Conservation (phyloP, 92 coral and sea anemone species). For the Phenganax subtilis region DNA sequence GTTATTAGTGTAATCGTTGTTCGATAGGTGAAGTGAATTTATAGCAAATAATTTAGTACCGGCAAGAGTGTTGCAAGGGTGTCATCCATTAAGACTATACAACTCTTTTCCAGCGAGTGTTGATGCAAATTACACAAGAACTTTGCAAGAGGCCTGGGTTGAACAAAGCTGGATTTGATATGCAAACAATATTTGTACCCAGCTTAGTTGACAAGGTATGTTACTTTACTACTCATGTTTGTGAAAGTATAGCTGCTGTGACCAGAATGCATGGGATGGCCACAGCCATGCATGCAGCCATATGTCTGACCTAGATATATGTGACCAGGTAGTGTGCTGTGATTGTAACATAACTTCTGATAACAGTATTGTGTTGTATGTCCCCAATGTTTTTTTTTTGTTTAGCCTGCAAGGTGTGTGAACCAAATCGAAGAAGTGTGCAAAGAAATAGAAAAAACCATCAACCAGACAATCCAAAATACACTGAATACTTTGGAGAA, state of each 20-base stretch:
- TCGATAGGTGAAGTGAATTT: no score
- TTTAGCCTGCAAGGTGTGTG: constrained; percentile 93
- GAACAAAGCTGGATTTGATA: constrained; percentile 99
- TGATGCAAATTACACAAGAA: constrained; percentile 99
- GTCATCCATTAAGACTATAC: not conserved
- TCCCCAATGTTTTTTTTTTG: not conserved
- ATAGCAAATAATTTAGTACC: no score
- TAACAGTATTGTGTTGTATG: not conserved
- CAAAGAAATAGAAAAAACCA: constrained; percentile 88
- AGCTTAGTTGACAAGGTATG: constrained; percentile 77
- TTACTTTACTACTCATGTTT: not conserved
- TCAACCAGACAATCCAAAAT: constrained; percentile 96
- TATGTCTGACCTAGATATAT: no score
- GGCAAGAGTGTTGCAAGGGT: no score
- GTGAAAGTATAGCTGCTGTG: not conserved
- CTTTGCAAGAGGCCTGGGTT: constrained; percentile 96
- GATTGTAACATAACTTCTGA: no score
- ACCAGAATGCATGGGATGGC: not conserved
- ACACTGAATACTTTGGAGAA: constrained; percentile 91
- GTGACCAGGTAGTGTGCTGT: no score
- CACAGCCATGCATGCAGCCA: no score
- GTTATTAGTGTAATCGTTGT: no score
- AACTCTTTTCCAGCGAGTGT: constrained; percentile 58
- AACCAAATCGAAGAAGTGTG: constrained; percentile 92
- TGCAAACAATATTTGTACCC: constrained; percentile 93